Conservation (phyloP, 1,140 invertebrate species). For the Melipona quadrifasciata region DNA sequence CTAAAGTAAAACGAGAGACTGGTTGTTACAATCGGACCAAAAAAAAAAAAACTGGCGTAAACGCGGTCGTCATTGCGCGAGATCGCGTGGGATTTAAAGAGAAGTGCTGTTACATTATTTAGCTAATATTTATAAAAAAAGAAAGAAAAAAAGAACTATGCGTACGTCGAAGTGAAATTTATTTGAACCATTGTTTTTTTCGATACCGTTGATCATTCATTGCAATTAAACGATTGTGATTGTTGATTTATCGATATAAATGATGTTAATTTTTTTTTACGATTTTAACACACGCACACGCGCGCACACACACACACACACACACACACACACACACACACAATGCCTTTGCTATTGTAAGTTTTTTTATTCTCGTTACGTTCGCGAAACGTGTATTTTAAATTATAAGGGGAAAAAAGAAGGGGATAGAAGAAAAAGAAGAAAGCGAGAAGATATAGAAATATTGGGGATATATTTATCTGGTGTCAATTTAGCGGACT, state of each 20-base stretch:
- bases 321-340: too few relatives aligned
- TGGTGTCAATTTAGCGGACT: neutral
- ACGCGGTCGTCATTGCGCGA: constrained; percentile 52
- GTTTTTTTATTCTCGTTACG: neutral
- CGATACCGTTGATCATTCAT: constrained; percentile 49
- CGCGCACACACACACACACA: too few relatives aligned
- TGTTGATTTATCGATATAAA: neutral
- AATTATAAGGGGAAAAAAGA: neutral
- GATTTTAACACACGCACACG: neutral
- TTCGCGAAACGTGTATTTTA: constrained; percentile 7
- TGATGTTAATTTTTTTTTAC: constrained; percentile 5
- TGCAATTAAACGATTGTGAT: constrained; percentile 8
- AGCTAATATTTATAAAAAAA: constrained; percentile 62
- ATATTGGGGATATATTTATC: constrained; percentile 17
- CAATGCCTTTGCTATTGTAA: constrained; percentile 1
- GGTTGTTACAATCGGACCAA: constrained; percentile 37
- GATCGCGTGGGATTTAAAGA: constrained; percentile 63
- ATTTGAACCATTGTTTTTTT: constrained; percentile 34
- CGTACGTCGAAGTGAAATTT: constrained; percentile 48
- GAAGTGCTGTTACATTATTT: constrained; percentile 73
- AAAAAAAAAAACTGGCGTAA: constrained; percentile 15
- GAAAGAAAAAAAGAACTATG: constrained; percentile 22
- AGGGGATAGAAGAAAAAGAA: neutral
- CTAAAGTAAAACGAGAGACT: neutral
- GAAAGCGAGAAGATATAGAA: neutral